Base-by-base conservation (phyloP, 2,797 vertebrate genomes). In the Pitangus sulphuratus region DNA sequence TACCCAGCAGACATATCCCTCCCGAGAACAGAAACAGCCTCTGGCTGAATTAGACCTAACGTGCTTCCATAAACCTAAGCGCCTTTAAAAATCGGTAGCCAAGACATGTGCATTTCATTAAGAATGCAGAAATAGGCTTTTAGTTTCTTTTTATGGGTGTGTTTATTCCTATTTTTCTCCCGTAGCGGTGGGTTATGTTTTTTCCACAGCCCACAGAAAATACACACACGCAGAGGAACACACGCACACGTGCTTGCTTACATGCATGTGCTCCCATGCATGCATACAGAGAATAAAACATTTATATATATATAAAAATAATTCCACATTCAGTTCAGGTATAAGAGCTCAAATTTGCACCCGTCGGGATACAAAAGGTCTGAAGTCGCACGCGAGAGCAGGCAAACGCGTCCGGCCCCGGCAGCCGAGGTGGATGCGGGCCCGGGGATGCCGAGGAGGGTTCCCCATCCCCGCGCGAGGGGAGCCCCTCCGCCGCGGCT, bases 41-140 rank as follows among this genome's bases (percentile, higher is more conserved):
- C 48, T 62, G 77, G 30, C 53, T 93, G 58, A 78, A 70, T 35
- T 42, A 68, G 95, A 87, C 89, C 87, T 62, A 96, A 95, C 51
- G 33, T 40, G 61, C 89, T 95, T 91, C 93, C 95, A 88, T 96
- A 96, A 97, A 97, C 94, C 95, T 15, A 96, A 97, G 81, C 19
- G 71, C 87, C 89, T 96, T 93, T 88, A 90, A 69, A 94, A 90
- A 93, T 85, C 84, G 22, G 94, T 95, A 96, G 95, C 93, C 97
- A 97, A 95, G 57, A 92, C 97, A 97, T 96, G 89, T 97, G 97
- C 82, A 33, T 97, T 97, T 96, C 95, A 97, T 98, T 97, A 97
- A 69, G 86, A 50, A 84, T 11, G 62, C 15, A 90, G 91, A 58
- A 95, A 90, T 18, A 91, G 35, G 37, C 70, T 31, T 79, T 87